A percentile compares a stretch with the other conserved stretches of the same genome.
Conservation (phyloP, 2,888 invertebrate species). For the Amiota communis region DNA sequence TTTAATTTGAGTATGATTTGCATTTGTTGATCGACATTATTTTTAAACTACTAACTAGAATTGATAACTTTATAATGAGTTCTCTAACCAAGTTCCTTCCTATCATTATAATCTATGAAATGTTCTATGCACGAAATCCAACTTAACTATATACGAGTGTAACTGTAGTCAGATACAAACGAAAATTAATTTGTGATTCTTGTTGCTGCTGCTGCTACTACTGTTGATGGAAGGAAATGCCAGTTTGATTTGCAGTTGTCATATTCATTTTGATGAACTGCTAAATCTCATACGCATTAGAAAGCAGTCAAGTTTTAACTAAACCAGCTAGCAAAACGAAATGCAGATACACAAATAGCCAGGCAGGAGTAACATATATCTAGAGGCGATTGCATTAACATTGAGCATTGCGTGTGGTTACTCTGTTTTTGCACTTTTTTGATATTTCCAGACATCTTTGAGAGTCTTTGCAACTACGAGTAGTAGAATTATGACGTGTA, state of each 20-base stretch:
- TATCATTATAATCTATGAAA: slow-evolving; percentile 36
- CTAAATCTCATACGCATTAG: slow-evolving; percentile 67
- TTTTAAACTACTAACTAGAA: slow-evolving; percentile 17
- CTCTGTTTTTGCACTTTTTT: not conserved
- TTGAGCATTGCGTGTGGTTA: slow-evolving; percentile 14
- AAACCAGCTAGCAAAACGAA: not conserved
- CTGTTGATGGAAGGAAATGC: slow-evolving; percentile 60
- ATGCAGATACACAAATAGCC: not conserved
- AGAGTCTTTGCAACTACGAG: too few relatives aligned
- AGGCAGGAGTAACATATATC: not conserved
- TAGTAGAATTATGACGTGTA: slow-evolving; percentile 21
- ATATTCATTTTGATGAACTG: slow-evolving; percentile 64
- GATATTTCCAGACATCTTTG: too few relatives aligned
- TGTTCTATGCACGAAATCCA: slow-evolving; percentile 32
- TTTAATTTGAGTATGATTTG: too few relatives aligned
- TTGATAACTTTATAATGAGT: slow-evolving; percentile 63
- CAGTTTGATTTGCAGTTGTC: slow-evolving; percentile 67
- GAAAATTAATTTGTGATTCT: slow-evolving; percentile 9
- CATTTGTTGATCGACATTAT: slow-evolving; percentile 23
- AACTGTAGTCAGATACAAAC: not conserved
- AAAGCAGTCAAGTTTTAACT: slow-evolving; percentile 48
- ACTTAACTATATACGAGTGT: slow-evolving; percentile 7
- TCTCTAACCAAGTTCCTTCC: slow-evolving; percentile 45
- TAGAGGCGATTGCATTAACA: not conserved
- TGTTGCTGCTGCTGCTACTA: slow-evolving; percentile 24